phyloP scores from a whole-genome alignment of 2,797 vertebrate genomes.

The Clarias platycephalus region DNA sequence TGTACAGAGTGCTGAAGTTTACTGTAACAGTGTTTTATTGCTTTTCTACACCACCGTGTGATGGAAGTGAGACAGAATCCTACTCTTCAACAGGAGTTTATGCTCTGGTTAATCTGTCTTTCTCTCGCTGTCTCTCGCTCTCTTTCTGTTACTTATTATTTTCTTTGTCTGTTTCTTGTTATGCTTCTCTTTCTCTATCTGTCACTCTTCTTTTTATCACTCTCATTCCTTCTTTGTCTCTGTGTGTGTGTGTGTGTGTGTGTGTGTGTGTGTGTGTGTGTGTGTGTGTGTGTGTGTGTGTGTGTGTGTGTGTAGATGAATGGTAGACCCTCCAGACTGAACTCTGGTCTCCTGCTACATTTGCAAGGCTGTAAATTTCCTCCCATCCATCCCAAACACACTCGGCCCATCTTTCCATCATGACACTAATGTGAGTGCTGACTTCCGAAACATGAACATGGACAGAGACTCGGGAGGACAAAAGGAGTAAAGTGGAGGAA shows the following conservation, averaged over 20 bases:
- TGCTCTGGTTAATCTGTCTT: not conserved
- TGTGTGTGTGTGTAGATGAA: conserved; percentile 7
- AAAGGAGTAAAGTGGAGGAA: not conserved
- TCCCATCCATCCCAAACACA: conserved; percentile 41
- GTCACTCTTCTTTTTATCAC: not conserved
- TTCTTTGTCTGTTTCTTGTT: not conserved
- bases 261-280: no score
- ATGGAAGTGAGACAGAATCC: not conserved
- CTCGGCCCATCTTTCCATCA: conserved; percentile 40
- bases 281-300: not conserved
- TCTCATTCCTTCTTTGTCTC: no score
- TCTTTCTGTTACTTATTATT: not conserved
- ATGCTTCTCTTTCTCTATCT: not conserved
- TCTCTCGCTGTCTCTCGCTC: not conserved
- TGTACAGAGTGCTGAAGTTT: not conserved
- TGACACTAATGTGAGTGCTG: conserved; percentile 19
- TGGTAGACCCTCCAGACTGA: conserved; percentile 44
- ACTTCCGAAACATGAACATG: conserved; percentile 24
- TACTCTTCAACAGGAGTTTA: not conserved
- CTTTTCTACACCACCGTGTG: no score
- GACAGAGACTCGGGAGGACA: not conserved
- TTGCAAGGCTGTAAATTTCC: conserved; percentile 56
- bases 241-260: no score
- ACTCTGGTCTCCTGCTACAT: conserved; percentile 50
- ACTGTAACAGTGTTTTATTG: not conserved